Base-by-base conservation (phyloP, 2,797 vertebrate species). In the Zonotrichia albicollis region DNA sequence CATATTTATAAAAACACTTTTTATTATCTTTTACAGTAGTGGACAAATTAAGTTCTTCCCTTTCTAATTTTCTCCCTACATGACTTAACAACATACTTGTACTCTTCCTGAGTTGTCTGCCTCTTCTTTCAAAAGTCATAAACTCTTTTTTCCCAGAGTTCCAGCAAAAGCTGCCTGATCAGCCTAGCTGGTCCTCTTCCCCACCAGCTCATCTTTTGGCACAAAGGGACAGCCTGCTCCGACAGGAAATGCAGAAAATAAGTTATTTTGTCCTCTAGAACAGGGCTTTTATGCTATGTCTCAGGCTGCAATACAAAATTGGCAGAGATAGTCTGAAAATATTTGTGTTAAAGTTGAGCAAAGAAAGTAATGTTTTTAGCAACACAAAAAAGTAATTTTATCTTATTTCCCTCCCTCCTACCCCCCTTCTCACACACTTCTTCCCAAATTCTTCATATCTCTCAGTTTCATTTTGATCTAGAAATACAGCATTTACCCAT, bases 311-410 rank as follows among this genome's bases (percentile, higher is more conserved):
- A 46, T 66, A 73, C 12, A 1, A 75, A 95, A 85, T 30, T 94
- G 89, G 87, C 81, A 90, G 74, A 80, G 45, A 29, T 46, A 55
- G 60, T 82, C 40, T 75, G 30, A 91, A 87, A 93, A 71, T 75
- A 82, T 75, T 67, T 89, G 51, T 89, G 72, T 45, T 87, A 75
- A 91, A 94, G 82, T 83, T 94, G 66, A 95, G 34, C 30, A 78
- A 85, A 43, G n/a, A 18, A 77, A 42, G 2, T 25, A 72, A 54
- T 29, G 21, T 50, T 95, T 89, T 70, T 13, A 81, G 46, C 36
- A 75, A 77, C 14, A 64, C 22, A 46, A 64, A 34, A 29, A 66
- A 75, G 23, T 45, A 43, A 84, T 90, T 89, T 79, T 20, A 42
- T 87, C 50, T 50, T 74, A 26, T 64, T 75, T 75, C 48, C n/a